Evolutionary conservation across 30 jellyfish, hydroid and myxozoan species (phyloP), one percentile per base, ranked within the genome.

Genomic region (Nemopilema nomurai): DNA sequence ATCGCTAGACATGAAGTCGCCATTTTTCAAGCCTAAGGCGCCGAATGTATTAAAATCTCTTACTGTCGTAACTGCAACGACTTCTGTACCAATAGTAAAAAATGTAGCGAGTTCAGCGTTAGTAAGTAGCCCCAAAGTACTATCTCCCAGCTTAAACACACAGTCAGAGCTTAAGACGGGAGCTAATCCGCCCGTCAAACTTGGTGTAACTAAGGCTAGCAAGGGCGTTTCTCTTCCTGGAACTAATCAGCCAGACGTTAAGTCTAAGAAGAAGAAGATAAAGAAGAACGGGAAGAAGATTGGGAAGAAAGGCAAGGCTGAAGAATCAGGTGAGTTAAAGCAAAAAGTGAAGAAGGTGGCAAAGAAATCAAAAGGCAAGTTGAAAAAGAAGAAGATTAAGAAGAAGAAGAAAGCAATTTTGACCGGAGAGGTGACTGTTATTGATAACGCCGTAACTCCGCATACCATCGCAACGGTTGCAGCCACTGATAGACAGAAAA

Each of bases 1-100:
- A 8, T 84, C 93, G 17, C 75, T 84, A 20, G 93, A 84, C 76
- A 84, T 84, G 93, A 84, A 84, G 67, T 84, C 93, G 22, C 93
- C 93, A 25, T 84, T 84, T 51, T 84, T 41, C 49, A 84, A 68
- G 83, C 83, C 93, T 0, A 84, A 84, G 51, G 1, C 73, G 20
- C 3, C 89, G 23, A 18, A 62, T 1, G 33, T 22, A 63, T 4
- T 18, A 32, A 18, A n/a, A 28, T 73, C 69, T 41, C 6, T 32
- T 20, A 19, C 81, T 23, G 81, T 71, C 18, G 49, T 16, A 32
- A 19, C 72, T 8, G 72, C 20, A 4, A 32, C 49, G 69, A 67
- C 28, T 49, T 18, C 69, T 1, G 31, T 1, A 23, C 69, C 83
- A 41, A 51, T 19, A 33, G 51, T 69, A 16, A 31, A 20, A 30